A percentile compares a stretch with the other conserved stretches of the same genome.
These are phyloP conservation scores for Microcebus tavaratra DNA, from an alignment of 2,113 vertebrate genomes.

Conservation along the genomic window DNA sequence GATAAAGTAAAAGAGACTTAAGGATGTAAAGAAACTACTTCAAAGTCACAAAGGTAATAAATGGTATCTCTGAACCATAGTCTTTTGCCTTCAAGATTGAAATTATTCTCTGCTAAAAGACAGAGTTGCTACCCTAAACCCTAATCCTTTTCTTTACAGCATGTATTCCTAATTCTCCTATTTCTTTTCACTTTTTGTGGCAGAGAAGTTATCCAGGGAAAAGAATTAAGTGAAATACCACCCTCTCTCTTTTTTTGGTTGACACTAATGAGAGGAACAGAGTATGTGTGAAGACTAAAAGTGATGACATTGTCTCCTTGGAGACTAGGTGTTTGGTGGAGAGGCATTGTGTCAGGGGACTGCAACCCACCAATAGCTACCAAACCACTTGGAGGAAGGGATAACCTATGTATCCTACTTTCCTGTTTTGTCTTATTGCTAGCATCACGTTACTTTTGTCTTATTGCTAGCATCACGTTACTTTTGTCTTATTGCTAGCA, in stretches of 20 bases:
- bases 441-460: neutral
- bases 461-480: no score
- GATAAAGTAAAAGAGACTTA: neutral
- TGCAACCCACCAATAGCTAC: neutral
- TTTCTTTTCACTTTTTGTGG: slow-evolving; percentile 34
- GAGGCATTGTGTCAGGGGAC: neutral
- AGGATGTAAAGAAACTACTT: neutral
- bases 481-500: neutral
- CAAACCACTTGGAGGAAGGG: neutral
- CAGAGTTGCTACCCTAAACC: neutral
- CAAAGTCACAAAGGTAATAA: slow-evolving; percentile 17
- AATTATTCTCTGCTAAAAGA: neutral
- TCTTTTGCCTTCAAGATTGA: slow-evolving; percentile 21
- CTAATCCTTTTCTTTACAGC: neutral
- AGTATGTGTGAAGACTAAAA: neutral
- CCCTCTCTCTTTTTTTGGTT: neutral
- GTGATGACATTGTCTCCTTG: neutral
- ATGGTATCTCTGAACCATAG: neutral
- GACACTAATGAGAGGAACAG: neutral
- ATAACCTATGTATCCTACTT: neutral
- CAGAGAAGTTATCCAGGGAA: slow-evolving; percentile 31
- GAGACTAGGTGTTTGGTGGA: neutral
- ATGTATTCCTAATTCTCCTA: neutral
- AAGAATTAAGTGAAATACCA: slow-evolving; percentile 5
- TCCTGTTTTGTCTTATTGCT: slow-evolving; percentile 6